Evolutionary conservation across 2,888 invertebrate species (phyloP), one percentile per base, ranked within the genome.

Genomic region (Lathronympha strigana): DNA sequence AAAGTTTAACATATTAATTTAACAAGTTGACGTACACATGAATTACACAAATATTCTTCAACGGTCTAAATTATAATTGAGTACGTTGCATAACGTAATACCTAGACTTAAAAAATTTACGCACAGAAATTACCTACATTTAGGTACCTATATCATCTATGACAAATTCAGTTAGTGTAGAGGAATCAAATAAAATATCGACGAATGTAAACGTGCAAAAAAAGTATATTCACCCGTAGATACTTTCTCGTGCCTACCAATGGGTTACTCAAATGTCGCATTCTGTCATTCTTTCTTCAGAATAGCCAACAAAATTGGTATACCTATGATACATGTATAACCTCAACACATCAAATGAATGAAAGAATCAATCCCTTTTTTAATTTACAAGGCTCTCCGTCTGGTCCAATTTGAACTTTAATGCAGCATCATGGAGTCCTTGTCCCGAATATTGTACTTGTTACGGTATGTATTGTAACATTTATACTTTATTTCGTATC

Each of bases 401-500:
- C 0, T 2, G 25, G 23, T 25, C 17, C 25, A 54, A 25, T 54
- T 8, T 25, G 17, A 11, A 8, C 38, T 13, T 40, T 54, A 25
- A 25, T 11, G 1, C 2, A 5, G 15, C 11, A 15, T 11, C 1
- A 0, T 57, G 28, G 21, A 28, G 45, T 45, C n/a, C 31, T 31
- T 57, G 43, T 45, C 19, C 31, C 21, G n/a, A 45, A 31, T 19
- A 31, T n/a, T 17, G 28, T 19, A 57, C 19, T 45, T 45, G 43
- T 31, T 57, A 57, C 57, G 43, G 57, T 21, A n/a, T 21, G 45
- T 47, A 36, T 47, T 71, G 69, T 74, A 70, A 43, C 75, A 76
- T 80, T 78, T 73, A 86, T 87, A 85, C 88, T 87, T 90, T 87
- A 73, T 77, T 81, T 79, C 74, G 73, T 74, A 71, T 74, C 66